A percentile compares a stretch with the other conserved stretches of the same genome.
phyloP scores from a whole-genome alignment of 2,797 vertebrate species.

The Selene dorsalis region DNA sequence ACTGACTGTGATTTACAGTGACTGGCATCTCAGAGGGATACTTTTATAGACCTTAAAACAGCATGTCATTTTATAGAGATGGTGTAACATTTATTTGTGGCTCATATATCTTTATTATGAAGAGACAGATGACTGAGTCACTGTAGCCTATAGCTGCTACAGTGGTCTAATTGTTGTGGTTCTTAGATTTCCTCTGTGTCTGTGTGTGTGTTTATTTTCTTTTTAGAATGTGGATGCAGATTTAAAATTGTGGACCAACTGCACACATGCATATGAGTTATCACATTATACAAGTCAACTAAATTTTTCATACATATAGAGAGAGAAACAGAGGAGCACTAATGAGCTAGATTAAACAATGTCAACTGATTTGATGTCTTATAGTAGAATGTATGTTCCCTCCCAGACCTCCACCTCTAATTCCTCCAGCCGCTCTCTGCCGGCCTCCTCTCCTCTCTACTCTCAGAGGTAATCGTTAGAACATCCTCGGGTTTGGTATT shows the following conservation, averaged over 20 bases:
- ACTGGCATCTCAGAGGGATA: no score
- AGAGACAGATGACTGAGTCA: not conserved
- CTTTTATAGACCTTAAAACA: no score
- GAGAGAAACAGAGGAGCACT: no score
- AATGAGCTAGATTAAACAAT: not conserved
- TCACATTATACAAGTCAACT: not conserved
- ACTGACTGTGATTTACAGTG: no score
- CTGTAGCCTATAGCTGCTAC: not conserved
- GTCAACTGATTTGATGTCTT: not conserved
- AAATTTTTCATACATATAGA: not conserved
- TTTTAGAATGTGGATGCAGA: not conserved
- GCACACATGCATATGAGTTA: no score
- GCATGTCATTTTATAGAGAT: not conserved
- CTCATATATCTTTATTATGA: not conserved
- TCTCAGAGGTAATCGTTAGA: conserved; percentile 78
- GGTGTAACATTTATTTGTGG: not conserved
- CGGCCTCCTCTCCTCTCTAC: conserved; percentile 32
- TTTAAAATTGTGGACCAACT: not conserved
- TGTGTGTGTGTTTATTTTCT: not conserved
- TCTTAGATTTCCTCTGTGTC: not conserved
- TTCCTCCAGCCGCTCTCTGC: conserved; percentile 23
- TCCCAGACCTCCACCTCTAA: conserved; percentile 28
- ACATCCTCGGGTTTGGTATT: conserved; percentile 49
- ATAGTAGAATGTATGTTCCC: not conserved
- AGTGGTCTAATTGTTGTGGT: not conserved